Evolutionary conservation across 2,797 vertebrate species (phyloP).

Genomic region (Pseudochirops cupreus): DNA sequence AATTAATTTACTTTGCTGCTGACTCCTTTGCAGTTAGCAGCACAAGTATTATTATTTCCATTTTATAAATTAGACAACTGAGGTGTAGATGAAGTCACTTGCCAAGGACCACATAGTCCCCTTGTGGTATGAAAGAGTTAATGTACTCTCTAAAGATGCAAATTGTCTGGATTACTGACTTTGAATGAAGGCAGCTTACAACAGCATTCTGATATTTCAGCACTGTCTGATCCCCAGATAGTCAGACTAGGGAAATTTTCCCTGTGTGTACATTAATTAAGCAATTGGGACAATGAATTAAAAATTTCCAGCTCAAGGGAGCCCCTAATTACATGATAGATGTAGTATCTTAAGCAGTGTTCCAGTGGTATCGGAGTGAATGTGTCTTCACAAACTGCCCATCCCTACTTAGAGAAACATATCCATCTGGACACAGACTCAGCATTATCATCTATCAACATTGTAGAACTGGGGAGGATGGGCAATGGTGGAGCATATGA

Average conservation of each 20-base stretch:
- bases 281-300: constrained; percentile 43
- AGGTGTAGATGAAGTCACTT: neutral
- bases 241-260: neutral
- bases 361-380: neutral
- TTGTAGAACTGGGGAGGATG: constrained; percentile 30
- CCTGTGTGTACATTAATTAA: neutral
- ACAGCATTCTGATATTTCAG: neutral
- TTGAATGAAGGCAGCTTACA: neutral
- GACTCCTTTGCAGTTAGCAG: neutral
- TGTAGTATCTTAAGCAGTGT: neutral
- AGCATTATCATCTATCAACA: neutral
- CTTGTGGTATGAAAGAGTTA: neutral
- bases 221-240: neutral
- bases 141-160: neutral
- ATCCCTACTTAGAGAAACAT: neutral
- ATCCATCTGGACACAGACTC: neutral
- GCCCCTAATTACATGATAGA: neutral
- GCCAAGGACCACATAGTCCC: neutral
- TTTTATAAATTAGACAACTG: constrained; percentile 32
- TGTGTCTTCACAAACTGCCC: neutral
- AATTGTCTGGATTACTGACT: neutral
- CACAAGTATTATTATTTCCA: neutral
- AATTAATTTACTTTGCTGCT: neutral
- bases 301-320: constrained; percentile 35
- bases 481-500: constrained; percentile 3